These are phyloP conservation scores for human (Homo sapiens) DNA, from an alignment of 2,113 vertebrate species.

Conservation along the genomic window GRCh38 chr6:148920501-148921000, in stretches of 20 bases:
- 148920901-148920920: background rate
- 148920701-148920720: too few species aligned
- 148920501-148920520: background rate
- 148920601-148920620: too few species aligned
- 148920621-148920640: too few species aligned
- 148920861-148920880: background rate
- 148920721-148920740: too few species aligned
- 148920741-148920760: too few species aligned
- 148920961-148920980: background rate
- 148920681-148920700: too few species aligned
- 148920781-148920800: background rate
- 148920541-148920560: too few species aligned
- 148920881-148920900: background rate
- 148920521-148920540: background rate
- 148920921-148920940: background rate
- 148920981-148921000: background rate
- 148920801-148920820: background rate
- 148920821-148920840: background rate
- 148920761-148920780: too few species aligned
- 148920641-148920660: too few species aligned
- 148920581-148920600: too few species aligned
- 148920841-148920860: background rate
- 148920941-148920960: rapidly evolving
- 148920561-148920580: too few species aligned
- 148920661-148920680: too few species aligned